phyloP scores from a whole-genome alignment of 2,797 vertebrate genomes.

The Ctenochaetus hawaiiensis region DNA sequence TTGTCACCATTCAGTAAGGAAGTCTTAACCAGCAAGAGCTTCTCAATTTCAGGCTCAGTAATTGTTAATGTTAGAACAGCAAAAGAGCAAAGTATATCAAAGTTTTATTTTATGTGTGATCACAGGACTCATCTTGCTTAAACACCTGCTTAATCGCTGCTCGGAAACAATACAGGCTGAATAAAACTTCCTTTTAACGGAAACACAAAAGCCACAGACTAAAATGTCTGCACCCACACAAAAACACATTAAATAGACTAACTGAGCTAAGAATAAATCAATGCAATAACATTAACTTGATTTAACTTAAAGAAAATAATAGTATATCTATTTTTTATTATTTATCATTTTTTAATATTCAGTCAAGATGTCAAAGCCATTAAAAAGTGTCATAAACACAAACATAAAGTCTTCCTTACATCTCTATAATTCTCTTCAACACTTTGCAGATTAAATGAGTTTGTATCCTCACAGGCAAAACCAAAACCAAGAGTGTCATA shows the following conservation, averaged over 20 bases:
- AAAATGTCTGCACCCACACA: constrained; percentile 1
- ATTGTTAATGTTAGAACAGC: not conserved
- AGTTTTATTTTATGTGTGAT: not conserved
- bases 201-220: constrained; percentile 22
- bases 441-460: constrained; percentile 5
- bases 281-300: not conserved
- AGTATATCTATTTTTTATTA: too few species aligned
- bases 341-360: too few species aligned
- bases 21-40: not conserved
- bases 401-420: not conserved
- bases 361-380: not conserved
- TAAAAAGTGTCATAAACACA: not conserved
- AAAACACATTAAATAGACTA: not conserved
- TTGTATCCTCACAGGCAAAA: not conserved
- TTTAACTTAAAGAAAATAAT: not conserved
- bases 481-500: not conserved
- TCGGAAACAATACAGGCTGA: not conserved
- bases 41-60: not conserved
- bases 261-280: not conserved
- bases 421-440: not conserved
- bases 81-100: not conserved
- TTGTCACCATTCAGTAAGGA: not conserved
- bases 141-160: not conserved
- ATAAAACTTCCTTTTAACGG: constrained; percentile 8
- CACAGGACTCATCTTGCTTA: not conserved